Evolutionary conservation across 2,113 vertebrate species (phyloP), one percentile per base, ranked within the genome.

Genomic region (Malurus melanocephalus): DNA sequence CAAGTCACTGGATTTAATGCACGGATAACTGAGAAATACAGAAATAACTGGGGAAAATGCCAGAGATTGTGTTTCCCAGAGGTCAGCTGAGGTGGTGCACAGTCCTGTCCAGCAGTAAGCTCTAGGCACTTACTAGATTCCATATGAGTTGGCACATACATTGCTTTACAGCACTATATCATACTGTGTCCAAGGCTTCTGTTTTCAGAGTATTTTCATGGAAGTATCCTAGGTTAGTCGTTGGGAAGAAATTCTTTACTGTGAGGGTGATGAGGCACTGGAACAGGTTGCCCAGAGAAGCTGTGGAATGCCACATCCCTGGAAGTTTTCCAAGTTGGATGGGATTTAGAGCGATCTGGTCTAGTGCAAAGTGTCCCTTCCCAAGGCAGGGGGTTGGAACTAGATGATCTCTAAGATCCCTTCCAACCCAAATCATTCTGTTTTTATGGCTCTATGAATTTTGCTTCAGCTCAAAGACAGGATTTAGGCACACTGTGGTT

Each of bases 71-170:
- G 16, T 57, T 81, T 13, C 38, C 28, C 56, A 59, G 73, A 84
- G 77, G 48, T 80, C 73, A 88, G 23, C 57, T 45, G 52, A 86
- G 60, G 38, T 43, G 24, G 40, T 42, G 14, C 49, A 22, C 0
- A 0, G 68, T 74, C 43, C 35, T 40, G 30, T 23, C 35, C 49
- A 55, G 48, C 57, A 74, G 40, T 35, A 59, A 83, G 26, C 35
- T 51, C 60, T 21, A 0, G 43, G 45, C 78, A 55, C 10, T 45
- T n/a, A 3, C 1, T 51, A 35, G 13, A 35, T 90, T 77, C 74
- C 24, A 4, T 62, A 17, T 0, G 1, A 62, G 21, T n/a, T 66
- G 56, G 15, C 23, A 55, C 35, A n/a, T 52, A 8, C 2, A 2
- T 42, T 69, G 22, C 35, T 88, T 11, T 52, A 23, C 38, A 57